Evolutionary conservation across 92 coral and sea anemone genomes (phyloP), one percentile per base, ranked within the genome.

Genomic region (Isaurus tuberculatus): DNA sequence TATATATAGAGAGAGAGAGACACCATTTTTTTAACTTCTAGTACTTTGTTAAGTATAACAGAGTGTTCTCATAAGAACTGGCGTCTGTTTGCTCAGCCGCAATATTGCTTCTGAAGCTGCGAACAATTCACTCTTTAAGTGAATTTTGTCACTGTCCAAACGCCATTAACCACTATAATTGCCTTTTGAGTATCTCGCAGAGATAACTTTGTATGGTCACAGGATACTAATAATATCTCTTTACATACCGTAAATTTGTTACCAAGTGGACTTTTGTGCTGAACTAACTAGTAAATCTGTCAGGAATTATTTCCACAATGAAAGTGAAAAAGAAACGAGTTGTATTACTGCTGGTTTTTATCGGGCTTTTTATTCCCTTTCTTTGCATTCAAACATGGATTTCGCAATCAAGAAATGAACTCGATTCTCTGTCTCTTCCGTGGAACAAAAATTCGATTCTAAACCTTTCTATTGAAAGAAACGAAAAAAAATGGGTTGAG

Each of bases 301-400:
- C 23, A 77, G 15, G 53, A 34, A 44, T 44, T 20, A 3, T 20
- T 28, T 5, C n/a, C 30, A 43, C 53, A 15, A 77, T 77, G 82
- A 57, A 55, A 77, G 31, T 77, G 22, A 77, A 23, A 65, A 77
- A 34, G 23, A 58, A 34, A 51, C 67, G 70, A 58, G 82, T 60
- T 23, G 69, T 49, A 6, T 34, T 34, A 7, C 15, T 77, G 0
- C 9, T 57, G 48, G 82, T 60, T 36, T 77, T 40, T 55, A 10
- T 20, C 42, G 82, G 70, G 22, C 9, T 77, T 58, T 15, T 77
- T 40, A 19, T 57, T 29, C 36, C 51, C 5, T 20, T 58, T 33
- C 43, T 77, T 17, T 34, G 55, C 33, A 11, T 57, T 40, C 82
- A 77, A 13, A 58, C 26, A 25, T 22, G 82, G 70, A n/a, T n/a